Evolutionary conservation across 2,888 invertebrate genomes (phyloP).

Genomic region (Xestia c-nigrum): DNA sequence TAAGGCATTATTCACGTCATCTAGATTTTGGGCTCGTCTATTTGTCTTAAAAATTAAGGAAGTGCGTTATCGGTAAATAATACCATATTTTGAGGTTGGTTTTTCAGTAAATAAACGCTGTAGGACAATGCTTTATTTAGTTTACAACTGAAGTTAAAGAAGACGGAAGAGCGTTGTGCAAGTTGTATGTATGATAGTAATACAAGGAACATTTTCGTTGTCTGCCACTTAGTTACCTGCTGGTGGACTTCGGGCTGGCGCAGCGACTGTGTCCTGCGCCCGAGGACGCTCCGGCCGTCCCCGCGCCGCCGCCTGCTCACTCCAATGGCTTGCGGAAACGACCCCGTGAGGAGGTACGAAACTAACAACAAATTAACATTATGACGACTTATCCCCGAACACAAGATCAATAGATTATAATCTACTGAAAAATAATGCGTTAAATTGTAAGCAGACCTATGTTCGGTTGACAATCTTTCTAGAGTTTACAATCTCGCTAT

Average conservation of each 20-base stretch:
- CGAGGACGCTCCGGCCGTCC: slow-evolving; percentile 53
- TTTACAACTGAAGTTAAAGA: neutral
- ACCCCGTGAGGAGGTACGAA: slow-evolving; percentile 71
- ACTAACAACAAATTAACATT: neutral
- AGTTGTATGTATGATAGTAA: neutral
- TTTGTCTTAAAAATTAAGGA: no score
- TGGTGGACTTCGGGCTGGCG: slow-evolving; percentile 97
- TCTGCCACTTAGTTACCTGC: slow-evolving; percentile 90
- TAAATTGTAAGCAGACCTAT: no score
- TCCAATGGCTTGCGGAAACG: slow-evolving; percentile 72
- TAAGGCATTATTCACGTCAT: no score
- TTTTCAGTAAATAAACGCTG: no score
- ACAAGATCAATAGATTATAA: no score
- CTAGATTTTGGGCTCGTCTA: no score
- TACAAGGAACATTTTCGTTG: no score
- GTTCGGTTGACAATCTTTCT: no score
- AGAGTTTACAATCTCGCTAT: no score
- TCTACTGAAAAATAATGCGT: no score
- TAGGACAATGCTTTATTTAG: neutral
- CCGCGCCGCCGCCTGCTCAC: slow-evolving; percentile 90
- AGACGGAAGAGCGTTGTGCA: neutral
- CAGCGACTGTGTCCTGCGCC: slow-evolving; percentile 89
- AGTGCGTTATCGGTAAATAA: no score
- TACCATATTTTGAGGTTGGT: no score
- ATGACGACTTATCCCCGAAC: neutral